These are phyloP conservation scores for Ornithoptera priamus DNA, from an alignment of 2,888 invertebrate genomes.

Conservation along the genomic window DNA sequence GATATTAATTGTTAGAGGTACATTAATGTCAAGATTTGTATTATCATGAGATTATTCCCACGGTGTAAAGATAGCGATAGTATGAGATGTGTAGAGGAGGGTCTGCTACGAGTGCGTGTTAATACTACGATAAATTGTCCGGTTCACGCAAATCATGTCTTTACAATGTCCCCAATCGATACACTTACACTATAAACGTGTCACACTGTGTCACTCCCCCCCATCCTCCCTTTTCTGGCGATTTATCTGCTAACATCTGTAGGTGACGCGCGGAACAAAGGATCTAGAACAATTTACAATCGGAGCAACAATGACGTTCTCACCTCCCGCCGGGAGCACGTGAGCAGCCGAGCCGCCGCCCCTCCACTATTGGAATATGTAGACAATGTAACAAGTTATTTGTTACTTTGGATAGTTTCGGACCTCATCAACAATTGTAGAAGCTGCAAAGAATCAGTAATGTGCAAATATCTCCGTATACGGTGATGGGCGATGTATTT, in stretches of 20 bases:
- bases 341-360: neutral
- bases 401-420: too few species aligned
- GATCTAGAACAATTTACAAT: constrained; percentile 35
- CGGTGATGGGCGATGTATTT: too few species aligned
- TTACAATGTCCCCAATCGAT: neutral
- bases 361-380: neutral
- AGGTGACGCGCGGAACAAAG: constrained; percentile 39
- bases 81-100: too few species aligned
- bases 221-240: constrained; percentile 29
- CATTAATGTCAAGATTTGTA: neutral
- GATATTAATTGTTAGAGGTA: neutral
- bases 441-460: too few species aligned
- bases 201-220: neutral
- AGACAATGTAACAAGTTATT: too few species aligned
- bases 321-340: constrained; percentile 27
- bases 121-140: neutral
- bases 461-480: too few species aligned
- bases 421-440: too few species aligned
- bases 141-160: neutral
- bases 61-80: neutral
- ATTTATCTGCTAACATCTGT: constrained; percentile 42
- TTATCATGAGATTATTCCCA: neutral
- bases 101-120: too few species aligned
- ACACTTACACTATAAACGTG: constrained; percentile 13
- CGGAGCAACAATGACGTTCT: constrained; percentile 36